Percentiles rank a stretch among this genome's conserved stretches.
Conservation (phyloP, 2,888 invertebrate genomes). For the Tiliacea aurago region DNA sequence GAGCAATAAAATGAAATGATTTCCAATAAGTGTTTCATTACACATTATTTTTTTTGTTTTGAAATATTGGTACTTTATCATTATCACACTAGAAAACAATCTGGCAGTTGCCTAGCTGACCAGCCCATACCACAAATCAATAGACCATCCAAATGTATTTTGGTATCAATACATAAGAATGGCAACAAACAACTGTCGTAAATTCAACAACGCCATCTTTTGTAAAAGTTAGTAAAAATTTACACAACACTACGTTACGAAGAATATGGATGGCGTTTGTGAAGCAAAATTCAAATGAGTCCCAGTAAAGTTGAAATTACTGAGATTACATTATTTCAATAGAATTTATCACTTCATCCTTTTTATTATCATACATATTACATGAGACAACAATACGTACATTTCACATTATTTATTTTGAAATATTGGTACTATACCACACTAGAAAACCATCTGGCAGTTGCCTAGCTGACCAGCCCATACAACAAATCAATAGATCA, state of each 20-base stretch:
- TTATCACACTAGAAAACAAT: no score
- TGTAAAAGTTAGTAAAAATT: neutral
- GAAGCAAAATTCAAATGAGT: neutral
- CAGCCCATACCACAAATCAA: neutral
- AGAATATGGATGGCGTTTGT: conserved; percentile 31
- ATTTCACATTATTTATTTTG: conserved; percentile 35
- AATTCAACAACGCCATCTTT: conserved; percentile 37
- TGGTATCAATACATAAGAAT: conserved; percentile 4
- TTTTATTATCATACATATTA: neutral
- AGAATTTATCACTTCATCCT: neutral
- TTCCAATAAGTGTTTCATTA: conserved; percentile 79
- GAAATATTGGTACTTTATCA: neutral
- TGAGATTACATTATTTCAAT: conserved; percentile 17
- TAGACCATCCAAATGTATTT: neutral
- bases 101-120: no score
- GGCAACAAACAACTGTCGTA: rapidly evolving
- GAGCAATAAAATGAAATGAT: conserved; percentile 86
- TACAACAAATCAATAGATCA: neutral
- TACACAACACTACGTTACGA: neutral
- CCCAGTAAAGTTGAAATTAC: neutral
- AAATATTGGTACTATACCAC: neutral
- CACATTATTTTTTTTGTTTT: conserved; percentile 25
- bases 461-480: no score
- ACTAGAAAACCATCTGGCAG: no score
- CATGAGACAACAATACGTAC: neutral